A percentile compares a stretch with the other conserved stretches of the same genome.
Conservation (phyloP, 1,140 invertebrate genomes). For the Trichoplusia ni region DNA sequence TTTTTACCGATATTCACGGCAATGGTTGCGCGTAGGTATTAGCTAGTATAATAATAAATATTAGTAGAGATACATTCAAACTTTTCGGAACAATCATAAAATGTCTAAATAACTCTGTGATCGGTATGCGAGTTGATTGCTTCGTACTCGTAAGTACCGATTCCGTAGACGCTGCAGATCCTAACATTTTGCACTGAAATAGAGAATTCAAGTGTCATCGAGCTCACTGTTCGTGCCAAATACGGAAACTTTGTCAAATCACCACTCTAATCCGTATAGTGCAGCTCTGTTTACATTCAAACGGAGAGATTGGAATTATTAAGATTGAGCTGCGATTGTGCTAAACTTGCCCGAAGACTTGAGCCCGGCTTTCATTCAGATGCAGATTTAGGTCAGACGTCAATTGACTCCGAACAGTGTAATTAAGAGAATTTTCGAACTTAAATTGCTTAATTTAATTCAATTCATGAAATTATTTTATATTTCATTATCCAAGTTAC, state of each 20-base stretch:
- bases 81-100: no score
- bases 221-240: neutral
- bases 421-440: constrained; percentile 65
- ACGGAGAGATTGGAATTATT: constrained; percentile 72
- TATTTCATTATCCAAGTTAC: neutral
- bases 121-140: constrained; percentile 6
- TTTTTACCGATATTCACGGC: no score
- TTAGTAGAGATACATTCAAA: no score
- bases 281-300: constrained; percentile 70
- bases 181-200: neutral
- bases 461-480: constrained; percentile 9
- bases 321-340: constrained; percentile 71
- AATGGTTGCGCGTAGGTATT: no score
- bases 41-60: no score
- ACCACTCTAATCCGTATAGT: constrained; percentile 63
- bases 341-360: constrained; percentile 66
- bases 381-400: constrained; percentile 75
- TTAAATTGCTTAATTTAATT: constrained; percentile 59
- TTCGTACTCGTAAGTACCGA: no score
- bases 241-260: constrained; percentile 68
- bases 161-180: neutral
- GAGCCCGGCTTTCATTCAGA: constrained; percentile 64
- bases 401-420: constrained; percentile 71
- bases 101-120: no score
- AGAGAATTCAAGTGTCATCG: neutral